Base-by-base conservation (phyloP, 1,140 invertebrate genomes). In the Drosophila aff. region DNA sequence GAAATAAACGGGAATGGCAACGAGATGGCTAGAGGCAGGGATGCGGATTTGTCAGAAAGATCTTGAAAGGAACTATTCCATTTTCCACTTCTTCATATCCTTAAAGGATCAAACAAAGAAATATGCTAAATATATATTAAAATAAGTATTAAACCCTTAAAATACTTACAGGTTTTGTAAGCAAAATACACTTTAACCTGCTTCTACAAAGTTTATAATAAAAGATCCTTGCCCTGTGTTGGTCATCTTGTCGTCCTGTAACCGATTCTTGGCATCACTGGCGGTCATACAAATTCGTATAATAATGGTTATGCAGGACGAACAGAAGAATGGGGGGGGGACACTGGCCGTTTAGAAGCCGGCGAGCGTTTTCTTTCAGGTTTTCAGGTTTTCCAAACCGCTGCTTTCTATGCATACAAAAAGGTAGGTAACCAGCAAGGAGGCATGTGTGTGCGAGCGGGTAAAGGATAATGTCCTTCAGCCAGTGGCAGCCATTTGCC, bases 401-500 rank as follows among this genome's bases (percentile, higher is more conserved):
- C 53, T 72, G 61, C 61, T 76, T 76, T 66, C 57, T 78, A 78
- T 79, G 76, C 76, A 79, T 78, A 78, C 58, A 69, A 55, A 77
- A 57, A 53, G 57, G 62, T 52, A 49, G 47, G 47, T 10, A 49
- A 4, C 44, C 10, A 36, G 33, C 44, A 13, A 8, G 9, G 33
- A 46, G 46, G 46, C 46, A 50, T 53, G 49, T 67, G 49, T 67
- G 68, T 16, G 52, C 18, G 28, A 33, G 47, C 15, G 36, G 41
- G n/a, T 53, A 40, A 21, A 28, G 41, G 16, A 57, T 71, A 78
- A 78, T 79, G 76, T 79, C 76, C 76, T 79, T 79, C 60, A 74
- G 68, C 62, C 57, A 62, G 73, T 73, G 71, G 69, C 68, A 65
- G 75, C 80, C 80, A 87, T 87, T 87, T 87, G 83, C 83, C 83